These are phyloP conservation scores for Capra hircus DNA, from an alignment of 2,113 vertebrate species.

Conservation along the genomic window DNA sequence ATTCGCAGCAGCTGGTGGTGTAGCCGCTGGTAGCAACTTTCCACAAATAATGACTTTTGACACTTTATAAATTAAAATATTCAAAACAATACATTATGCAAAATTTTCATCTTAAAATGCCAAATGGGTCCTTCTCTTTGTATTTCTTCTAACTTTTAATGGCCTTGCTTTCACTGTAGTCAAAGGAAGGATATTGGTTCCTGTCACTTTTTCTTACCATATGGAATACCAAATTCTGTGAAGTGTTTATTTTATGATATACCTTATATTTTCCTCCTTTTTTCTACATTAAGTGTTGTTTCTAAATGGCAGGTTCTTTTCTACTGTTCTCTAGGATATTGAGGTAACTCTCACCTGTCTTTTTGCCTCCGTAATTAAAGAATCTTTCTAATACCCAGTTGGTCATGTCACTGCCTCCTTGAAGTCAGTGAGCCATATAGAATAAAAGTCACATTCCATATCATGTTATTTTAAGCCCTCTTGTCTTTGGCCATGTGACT, in stretches of 20 bases:
- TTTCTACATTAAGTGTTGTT: not conserved
- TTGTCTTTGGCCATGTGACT: not conserved
- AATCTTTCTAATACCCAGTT: not conserved
- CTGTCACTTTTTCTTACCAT: not conserved
- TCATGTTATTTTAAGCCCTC: not conserved
- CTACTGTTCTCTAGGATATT: not conserved
- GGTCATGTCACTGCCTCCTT: not conserved
- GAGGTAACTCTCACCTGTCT: not conserved
- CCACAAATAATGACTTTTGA: not conserved
- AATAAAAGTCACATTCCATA: not conserved
- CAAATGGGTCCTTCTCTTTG: not conserved
- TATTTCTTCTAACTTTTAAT: not conserved
- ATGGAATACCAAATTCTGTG: not conserved
- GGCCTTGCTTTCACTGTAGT: not conserved
- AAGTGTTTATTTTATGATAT: not conserved
- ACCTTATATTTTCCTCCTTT: not conserved
- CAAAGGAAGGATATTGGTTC: not conserved
- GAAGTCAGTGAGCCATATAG: not conserved
- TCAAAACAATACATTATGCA: not conserved
- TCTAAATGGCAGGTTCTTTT: not conserved
- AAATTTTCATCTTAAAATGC: not conserved
- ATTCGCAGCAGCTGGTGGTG: not conserved
- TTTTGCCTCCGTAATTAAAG: not conserved
- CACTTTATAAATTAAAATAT: not conserved
- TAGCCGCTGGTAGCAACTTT: not conserved